Evolutionary conservation across 2,113 vertebrate genomes (phyloP).

Genomic region (Bufo bufo): DNA sequence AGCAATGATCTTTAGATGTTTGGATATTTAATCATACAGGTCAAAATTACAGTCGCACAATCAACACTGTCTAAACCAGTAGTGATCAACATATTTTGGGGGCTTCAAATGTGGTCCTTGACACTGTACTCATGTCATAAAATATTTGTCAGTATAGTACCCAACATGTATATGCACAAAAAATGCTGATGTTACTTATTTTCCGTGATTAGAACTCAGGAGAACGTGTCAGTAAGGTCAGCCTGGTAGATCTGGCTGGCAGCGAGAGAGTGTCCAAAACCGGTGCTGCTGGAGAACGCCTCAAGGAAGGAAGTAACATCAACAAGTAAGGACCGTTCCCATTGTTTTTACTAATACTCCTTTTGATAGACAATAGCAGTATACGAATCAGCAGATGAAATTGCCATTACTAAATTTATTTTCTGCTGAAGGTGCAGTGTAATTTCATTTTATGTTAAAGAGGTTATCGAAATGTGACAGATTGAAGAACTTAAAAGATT

Average conservation of each 20-base stretch:
- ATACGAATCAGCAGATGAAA: not conserved
- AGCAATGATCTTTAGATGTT: not conserved
- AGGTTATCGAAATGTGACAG: not conserved
- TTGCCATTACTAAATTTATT: not conserved
- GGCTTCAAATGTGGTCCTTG: not conserved
- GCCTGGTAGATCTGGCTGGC: constrained; percentile 95
- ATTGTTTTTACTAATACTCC: not conserved
- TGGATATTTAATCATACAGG: not conserved
- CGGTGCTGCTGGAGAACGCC: constrained; percentile 92
- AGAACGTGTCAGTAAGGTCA: constrained; percentile 97
- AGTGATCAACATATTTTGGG: not conserved
- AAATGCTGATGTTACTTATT: not conserved
- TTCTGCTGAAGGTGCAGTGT: not conserved
- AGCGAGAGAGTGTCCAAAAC: constrained; percentile 96
- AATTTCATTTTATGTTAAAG: not conserved
- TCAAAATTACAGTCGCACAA: not conserved
- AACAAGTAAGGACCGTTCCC: constrained; percentile 83
- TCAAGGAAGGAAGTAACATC: constrained; percentile 98
- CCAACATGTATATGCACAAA: constrained; percentile 53
- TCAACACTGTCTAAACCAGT: not conserved
- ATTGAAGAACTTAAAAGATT: not conserved
- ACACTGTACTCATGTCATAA: too few relatives aligned
- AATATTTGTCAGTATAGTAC: not conserved
- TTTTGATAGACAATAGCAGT: not conserved
- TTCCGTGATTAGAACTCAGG: constrained; percentile 84